A percentile compares a stretch with the other conserved stretches of the same genome.
These are phyloP conservation scores for Sylvia atricapilla DNA, from an alignment of 2,113 vertebrate genomes.

Conservation along the genomic window DNA sequence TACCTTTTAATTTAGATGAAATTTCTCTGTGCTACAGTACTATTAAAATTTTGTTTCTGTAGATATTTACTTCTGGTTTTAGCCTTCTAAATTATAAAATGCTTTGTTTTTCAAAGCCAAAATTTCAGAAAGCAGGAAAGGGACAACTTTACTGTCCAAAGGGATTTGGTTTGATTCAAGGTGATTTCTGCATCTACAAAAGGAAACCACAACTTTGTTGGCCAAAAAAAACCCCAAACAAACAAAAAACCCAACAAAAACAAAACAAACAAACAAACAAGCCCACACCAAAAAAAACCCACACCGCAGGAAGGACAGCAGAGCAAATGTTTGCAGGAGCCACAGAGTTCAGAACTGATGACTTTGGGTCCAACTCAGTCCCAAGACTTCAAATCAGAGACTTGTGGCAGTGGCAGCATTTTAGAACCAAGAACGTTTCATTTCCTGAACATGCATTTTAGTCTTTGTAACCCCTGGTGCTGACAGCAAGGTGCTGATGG, in stretches of 20 bases:
- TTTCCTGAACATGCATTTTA: not conserved
- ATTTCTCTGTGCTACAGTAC: not conserved
- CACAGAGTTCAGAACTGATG: not conserved
- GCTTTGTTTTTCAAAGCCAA: not conserved
- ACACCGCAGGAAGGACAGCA: not conserved
- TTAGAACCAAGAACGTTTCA: not conserved
- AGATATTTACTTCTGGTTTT: not conserved
- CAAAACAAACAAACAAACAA: no score
- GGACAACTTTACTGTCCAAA: not conserved
- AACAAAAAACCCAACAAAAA: no score
- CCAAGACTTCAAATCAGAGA: not conserved
- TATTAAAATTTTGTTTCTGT: not conserved
- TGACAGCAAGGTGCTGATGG: not conserved
- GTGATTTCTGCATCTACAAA: not conserved
- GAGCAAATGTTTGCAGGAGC: not conserved
- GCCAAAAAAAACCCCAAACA: rapidly evolving
- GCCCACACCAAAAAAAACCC: no score
- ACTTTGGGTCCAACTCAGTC: not conserved
- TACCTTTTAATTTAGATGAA: not conserved
- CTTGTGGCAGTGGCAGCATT: not conserved
- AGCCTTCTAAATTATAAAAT: not conserved
- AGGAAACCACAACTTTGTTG: not conserved
- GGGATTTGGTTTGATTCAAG: not conserved
- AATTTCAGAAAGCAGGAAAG: not conserved
- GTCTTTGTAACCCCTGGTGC: not conserved